Evolutionary conservation across 1,140 invertebrate species (phyloP), one percentile per base, ranked within the genome.

Genomic region (Pantala flavescens): DNA sequence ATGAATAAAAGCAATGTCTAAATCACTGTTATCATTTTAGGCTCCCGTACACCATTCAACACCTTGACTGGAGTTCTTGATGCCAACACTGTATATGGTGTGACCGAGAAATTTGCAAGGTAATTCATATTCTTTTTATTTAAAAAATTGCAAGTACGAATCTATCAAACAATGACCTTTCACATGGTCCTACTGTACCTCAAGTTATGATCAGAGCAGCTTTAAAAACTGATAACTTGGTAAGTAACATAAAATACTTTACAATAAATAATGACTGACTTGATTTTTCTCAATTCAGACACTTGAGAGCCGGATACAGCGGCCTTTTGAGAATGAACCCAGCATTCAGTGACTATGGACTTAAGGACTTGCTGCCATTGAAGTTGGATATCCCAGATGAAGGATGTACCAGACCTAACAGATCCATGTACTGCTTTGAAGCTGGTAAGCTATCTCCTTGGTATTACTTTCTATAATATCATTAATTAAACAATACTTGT

Each of bases 401-500:
- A 84, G 94, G 94, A n/a, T 97, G 94, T 82, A 95, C 93, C 2
- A 84, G 94, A 72, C 92, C 93, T 0, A 94, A 94, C 80, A 86
- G 88, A 78, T 91, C 90, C 72, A 93, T 96, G 89, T 96, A 90
- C 81, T 97, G 95, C 81, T 97, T 97, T 80, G 94, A 96, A 87
- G 91, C 91, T 78, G 92, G 91, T 91, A 83, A 83, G 81, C 77
- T 70, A 72, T 3, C 24, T n/a, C n/a, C 24, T 36, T 36, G 9
- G 3, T 21, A 7, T 24, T n/a, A 72, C 16, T 23, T 19, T 71
- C 23, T 23, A 16, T 11, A 19, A 10, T 24, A 5, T 55, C 24
- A 23, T 74, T 70, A 24, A 23, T 43, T 21, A 74, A 19, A 72
- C 43, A 74, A 23, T 71, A 74, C 2, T 74, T n/a, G n/a, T n/a